Conservation (phyloP, 2,888 invertebrate genomes). For the Drosophila limbata region DNA sequence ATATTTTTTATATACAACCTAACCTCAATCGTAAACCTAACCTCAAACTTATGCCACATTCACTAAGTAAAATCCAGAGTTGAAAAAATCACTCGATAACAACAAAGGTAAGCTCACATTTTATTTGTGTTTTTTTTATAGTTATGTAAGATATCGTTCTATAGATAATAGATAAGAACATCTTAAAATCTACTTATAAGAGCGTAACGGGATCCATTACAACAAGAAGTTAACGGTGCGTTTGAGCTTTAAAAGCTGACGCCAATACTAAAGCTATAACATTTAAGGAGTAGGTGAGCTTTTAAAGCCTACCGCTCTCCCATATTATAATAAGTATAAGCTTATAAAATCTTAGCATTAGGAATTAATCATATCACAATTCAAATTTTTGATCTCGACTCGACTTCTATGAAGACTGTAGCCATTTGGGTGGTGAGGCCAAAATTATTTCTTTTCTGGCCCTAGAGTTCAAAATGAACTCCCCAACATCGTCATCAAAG, state of each 20-base stretch:
- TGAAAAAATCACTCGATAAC: constrained; percentile 47
- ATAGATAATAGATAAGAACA: constrained; percentile 29
- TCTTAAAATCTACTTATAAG: constrained; percentile 16
- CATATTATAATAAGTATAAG: constrained; percentile 18
- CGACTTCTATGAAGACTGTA: constrained; percentile 3
- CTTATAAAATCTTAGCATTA: constrained; percentile 34
- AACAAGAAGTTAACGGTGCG: constrained; percentile 5
- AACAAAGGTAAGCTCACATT: constrained; percentile 54
- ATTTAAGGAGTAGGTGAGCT: constrained; percentile 12
- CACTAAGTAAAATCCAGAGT: not conserved
- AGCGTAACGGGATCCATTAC: constrained; percentile 3
- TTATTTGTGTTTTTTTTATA: constrained; percentile 55
- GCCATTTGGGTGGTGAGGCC: constrained; percentile 34
- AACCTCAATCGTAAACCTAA: constrained; percentile 17
- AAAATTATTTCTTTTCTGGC: constrained; percentile 51
- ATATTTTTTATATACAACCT: constrained; percentile 1
- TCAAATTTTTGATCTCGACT: constrained; percentile 1
- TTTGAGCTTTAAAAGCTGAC: constrained; percentile 13
- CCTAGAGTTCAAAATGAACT: constrained; percentile 26
- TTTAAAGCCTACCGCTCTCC: constrained; percentile 16
- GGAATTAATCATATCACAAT: constrained; percentile 46
- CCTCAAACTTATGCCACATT: constrained; percentile 54
- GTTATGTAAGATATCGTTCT: constrained; percentile 5
- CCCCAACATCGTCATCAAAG: constrained; percentile 46
- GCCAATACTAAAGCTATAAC: constrained; percentile 14